These are phyloP conservation scores for Andrena fulva DNA, from an alignment of 2,888 invertebrate species.

Conservation along the genomic window DNA sequence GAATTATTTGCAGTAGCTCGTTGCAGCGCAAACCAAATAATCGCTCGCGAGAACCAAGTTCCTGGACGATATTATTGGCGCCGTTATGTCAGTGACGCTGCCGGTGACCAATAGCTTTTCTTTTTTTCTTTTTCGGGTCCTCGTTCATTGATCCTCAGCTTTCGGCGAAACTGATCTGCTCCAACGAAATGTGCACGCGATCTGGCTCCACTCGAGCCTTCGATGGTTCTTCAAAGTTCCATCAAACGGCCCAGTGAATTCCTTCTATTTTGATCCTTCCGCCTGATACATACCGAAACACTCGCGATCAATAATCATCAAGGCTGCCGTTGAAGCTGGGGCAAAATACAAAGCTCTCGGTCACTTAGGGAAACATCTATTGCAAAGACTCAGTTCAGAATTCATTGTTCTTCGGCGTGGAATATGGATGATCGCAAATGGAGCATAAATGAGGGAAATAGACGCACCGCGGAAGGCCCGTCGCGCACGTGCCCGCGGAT, in stretches of 20 bases:
- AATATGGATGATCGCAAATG: not conserved
- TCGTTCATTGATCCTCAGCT: slow-evolving; percentile 9
- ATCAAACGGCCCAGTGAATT: not conserved
- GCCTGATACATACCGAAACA: not conserved
- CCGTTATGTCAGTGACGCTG: slow-evolving; percentile 13
- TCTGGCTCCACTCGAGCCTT: not conserved
- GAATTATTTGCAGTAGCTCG: slow-evolving; percentile 23
- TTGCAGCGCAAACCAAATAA: slow-evolving; percentile 30
- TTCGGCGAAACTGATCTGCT: not conserved
- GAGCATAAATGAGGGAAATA: not conserved
- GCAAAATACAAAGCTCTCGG: too few relatives aligned
- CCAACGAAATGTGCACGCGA: not conserved
- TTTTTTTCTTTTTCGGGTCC: not conserved
- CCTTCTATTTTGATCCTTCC: not conserved
- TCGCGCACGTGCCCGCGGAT: slow-evolving; percentile 15
- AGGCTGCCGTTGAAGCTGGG: not conserved
- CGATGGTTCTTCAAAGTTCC: not conserved
- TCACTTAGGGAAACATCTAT: too few relatives aligned
- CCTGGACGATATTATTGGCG: slow-evolving; percentile 18
- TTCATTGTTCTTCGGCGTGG: too few relatives aligned
- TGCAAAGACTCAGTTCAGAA: too few relatives aligned
- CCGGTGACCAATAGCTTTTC: not conserved
- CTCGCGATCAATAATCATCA: not conserved
- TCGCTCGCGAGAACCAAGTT: not conserved
- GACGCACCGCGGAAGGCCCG: not conserved